A percentile compares a stretch with the other conserved stretches of the same genome.
These are phyloP conservation scores for Caloenas nicobarica DNA, from an alignment of 2,113 vertebrate species.

Conservation along the genomic window DNA sequence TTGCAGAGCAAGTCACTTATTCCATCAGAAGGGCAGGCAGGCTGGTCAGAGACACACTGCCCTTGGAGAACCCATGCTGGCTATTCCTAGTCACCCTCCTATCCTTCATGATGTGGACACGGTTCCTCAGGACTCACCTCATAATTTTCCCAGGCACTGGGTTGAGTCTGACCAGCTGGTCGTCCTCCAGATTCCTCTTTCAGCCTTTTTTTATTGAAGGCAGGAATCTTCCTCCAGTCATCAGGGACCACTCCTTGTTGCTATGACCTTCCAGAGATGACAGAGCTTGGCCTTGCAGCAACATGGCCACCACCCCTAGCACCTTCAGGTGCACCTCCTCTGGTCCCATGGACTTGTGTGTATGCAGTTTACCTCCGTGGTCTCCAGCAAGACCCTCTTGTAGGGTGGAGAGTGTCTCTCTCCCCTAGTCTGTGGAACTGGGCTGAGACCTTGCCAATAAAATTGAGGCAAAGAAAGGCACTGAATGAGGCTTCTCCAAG, in stretches of 20 bases:
- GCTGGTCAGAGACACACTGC: background rate
- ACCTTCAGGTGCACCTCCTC: background rate
- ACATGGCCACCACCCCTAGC: background rate
- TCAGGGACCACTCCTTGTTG: background rate
- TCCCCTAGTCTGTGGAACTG: background rate
- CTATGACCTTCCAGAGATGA: background rate
- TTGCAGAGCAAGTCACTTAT: background rate
- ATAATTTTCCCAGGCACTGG: background rate
- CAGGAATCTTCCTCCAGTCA: background rate
- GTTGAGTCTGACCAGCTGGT: background rate
- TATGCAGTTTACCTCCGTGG: background rate
- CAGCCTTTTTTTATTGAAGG: background rate
- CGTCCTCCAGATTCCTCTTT: background rate
- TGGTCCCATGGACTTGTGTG: background rate
- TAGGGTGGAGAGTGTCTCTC: background rate
- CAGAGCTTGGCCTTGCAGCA: background rate
- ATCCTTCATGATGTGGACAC: background rate
- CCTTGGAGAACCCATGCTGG: too few relatives aligned
- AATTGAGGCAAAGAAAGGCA: background rate
- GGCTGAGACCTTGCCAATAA: background rate
- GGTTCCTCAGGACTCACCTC: background rate
- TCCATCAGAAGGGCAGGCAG: background rate
- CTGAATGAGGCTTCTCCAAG: background rate
- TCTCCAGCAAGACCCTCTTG: background rate
- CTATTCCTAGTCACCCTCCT: background rate